Percentiles rank a stretch among this genome's conserved stretches.
These are phyloP conservation scores for Patella ulyssiponensis DNA, from an alignment of 2,888 invertebrate species.

Conservation along the genomic window DNA sequence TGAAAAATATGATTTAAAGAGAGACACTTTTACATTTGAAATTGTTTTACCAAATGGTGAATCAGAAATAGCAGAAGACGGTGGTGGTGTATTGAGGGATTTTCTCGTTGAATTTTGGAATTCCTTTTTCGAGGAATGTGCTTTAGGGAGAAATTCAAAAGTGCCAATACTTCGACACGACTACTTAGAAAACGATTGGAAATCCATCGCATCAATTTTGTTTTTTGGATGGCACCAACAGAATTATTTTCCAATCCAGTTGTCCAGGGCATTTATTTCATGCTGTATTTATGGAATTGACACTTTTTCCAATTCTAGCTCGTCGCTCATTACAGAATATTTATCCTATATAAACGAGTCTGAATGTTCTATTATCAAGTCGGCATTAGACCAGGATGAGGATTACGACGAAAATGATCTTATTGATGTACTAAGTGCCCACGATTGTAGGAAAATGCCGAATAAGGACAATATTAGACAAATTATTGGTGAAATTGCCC, in stretches of 20 bases:
- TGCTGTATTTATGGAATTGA: not conserved
- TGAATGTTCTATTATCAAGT: not conserved
- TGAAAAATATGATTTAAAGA: not conserved
- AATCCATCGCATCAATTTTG: not conserved
- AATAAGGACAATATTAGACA: no score
- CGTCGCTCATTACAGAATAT: constrained; percentile 1
- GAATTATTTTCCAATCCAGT: constrained; percentile 6
- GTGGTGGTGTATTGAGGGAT: constrained; percentile 3
- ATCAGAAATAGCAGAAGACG: constrained; percentile 1
- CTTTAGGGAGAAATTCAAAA: not conserved
- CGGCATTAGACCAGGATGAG: constrained; percentile 5
- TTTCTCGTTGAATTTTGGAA: constrained; percentile 9
- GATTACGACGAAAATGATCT: constrained; percentile 3
- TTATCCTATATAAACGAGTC: not conserved
- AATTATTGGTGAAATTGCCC: no score
- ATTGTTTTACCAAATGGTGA: constrained; percentile 8
- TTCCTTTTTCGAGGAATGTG: constrained; percentile 4
- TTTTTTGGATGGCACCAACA: constrained; percentile 8
- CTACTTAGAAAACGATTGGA: not conserved
- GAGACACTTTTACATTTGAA: not conserved
- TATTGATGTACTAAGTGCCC: constrained; percentile 2
- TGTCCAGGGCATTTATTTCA: constrained; percentile 6
- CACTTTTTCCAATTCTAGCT: not conserved
- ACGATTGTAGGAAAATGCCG: no score
- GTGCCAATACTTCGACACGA: constrained; percentile 1